Percentiles rank a stretch among this genome's conserved stretches.
These are phyloP conservation scores for Irena cyanogastra DNA, from an alignment of 2,113 vertebrate genomes.

Conservation along the genomic window DNA sequence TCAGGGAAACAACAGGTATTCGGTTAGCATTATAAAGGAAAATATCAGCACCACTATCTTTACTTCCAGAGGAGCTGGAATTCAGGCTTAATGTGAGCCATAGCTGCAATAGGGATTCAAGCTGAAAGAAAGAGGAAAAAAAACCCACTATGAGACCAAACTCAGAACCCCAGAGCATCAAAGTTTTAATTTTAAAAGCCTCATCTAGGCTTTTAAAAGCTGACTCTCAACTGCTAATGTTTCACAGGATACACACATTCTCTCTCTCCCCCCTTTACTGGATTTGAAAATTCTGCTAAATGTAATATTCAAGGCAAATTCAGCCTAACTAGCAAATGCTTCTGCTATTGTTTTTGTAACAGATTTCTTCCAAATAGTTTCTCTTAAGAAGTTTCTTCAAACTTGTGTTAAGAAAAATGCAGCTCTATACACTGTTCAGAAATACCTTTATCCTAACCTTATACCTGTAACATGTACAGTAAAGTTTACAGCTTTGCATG, in stretches of 20 bases:
- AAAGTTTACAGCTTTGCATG: neutral
- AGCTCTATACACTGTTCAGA: neutral
- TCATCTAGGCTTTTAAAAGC: neutral
- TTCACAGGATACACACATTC: neutral
- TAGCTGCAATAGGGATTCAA: constrained; percentile 94
- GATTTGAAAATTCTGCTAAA: neutral
- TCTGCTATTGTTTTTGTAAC: neutral
- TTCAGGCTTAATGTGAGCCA: constrained; percentile 98
- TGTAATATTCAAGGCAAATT: neutral
- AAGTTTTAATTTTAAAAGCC: neutral
- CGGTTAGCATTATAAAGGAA: constrained; percentile 94
- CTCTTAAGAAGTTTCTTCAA: neutral
- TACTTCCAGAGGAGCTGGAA: constrained; percentile 83
- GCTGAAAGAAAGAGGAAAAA: constrained; percentile 63
- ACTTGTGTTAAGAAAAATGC: neutral
- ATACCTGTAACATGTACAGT: neutral
- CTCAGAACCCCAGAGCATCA: neutral
- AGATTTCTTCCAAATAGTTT: neutral
- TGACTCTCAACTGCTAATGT: neutral
- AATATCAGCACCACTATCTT: constrained; percentile 90
- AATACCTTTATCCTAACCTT: neutral
- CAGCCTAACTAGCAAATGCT: neutral
- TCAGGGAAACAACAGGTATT: constrained; percentile 92
- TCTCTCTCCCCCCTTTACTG: neutral
- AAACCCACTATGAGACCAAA: neutral